Evolutionary conservation across 2,888 invertebrate genomes (phyloP), one percentile per base, ranked within the genome.

Genomic region (Hedychridium roseum): DNA sequence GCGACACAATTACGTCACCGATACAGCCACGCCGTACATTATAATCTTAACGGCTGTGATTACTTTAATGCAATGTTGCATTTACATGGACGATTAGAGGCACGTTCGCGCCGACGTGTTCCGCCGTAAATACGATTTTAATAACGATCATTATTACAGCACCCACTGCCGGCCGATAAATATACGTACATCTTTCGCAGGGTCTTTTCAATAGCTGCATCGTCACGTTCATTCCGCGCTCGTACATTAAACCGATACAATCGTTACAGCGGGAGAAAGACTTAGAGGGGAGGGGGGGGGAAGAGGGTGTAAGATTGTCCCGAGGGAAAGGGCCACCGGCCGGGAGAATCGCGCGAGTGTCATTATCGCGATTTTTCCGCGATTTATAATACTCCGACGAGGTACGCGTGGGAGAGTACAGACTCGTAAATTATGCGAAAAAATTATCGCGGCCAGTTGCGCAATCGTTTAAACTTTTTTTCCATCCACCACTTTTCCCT

Each of bases 341-440:
- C 18, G 15, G 17, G 21, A 18, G 50, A 55, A 54, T 54, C 48
- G 49, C 31, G 45, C 44, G 27, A 49, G 50, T 50, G 50, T 55
- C 46, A 47, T 57, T 56, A 58, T 57, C 57, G 44, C 43, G 49
- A 46, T 43, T 48, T 36, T 48, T 35, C 27, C 46, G 48, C 58
- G 50, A 57, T 58, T 58, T 58, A 58, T 58, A 54, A 50, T 39
- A 32, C 42, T 27, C 42, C 45, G 37, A 43, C 43, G 57, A 51
- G 56, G 41, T 54, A 57, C 54, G 54, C 54, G 53, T 46, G 54
- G n/a, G 54, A 54, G 54, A 50, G 57, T 53, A 57, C 44, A 50
- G 35, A 21, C 47, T 48, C 53, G 57, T 58, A 58, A 58, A 58
- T 57, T 54, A 34, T 27, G 18, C 26, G 26, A 15, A 32, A 32